These are phyloP conservation scores for Hemicrepidius hirtus DNA, from an alignment of 2,888 invertebrate genomes.

Conservation along the genomic window DNA sequence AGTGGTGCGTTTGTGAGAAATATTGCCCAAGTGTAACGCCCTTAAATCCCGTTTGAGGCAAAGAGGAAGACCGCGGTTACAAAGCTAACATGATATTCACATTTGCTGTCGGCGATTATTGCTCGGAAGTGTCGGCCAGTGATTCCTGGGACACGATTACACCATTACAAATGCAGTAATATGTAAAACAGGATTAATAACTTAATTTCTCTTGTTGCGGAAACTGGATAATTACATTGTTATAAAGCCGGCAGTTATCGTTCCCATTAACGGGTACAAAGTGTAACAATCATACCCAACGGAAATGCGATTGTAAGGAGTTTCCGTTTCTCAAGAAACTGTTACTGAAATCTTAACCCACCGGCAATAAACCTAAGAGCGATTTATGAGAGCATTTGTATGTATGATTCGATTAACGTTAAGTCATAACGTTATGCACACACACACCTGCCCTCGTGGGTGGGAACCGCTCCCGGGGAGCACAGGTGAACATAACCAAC, in stretches of 20 bases:
- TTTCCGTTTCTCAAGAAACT: constrained; percentile 55
- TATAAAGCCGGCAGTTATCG: constrained; percentile 55
- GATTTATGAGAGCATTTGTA: constrained; percentile 59
- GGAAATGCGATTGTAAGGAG: constrained; percentile 53
- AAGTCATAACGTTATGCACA: constrained; percentile 56
- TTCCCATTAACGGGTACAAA: constrained; percentile 54
- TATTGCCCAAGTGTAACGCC: constrained; percentile 45
- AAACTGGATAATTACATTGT: constrained; percentile 56
- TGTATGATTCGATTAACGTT: constrained; percentile 56
- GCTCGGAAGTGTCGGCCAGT: constrained; percentile 60
- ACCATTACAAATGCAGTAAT: constrained; percentile 63
- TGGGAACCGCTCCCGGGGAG: constrained; percentile 57
- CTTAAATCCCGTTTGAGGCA: constrained; percentile 47
- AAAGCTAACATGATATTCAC: constrained; percentile 65
- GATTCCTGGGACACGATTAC: constrained; percentile 61
- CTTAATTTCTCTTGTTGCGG: constrained; percentile 62
- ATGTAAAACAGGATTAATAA: constrained; percentile 67
- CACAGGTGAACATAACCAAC: constrained; percentile 60
- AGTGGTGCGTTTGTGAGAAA: constrained; percentile 41
- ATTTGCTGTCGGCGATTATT: constrained; percentile 64
- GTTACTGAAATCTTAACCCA: constrained; percentile 54
- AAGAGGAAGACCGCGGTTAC: constrained; percentile 52
- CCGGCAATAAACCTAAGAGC: constrained; percentile 52
- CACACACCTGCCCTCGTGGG: constrained; percentile 60
- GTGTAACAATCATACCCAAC: constrained; percentile 52